Conservation (phyloP, 2,113 vertebrate genomes). For the Bubalus kerabau region DNA sequence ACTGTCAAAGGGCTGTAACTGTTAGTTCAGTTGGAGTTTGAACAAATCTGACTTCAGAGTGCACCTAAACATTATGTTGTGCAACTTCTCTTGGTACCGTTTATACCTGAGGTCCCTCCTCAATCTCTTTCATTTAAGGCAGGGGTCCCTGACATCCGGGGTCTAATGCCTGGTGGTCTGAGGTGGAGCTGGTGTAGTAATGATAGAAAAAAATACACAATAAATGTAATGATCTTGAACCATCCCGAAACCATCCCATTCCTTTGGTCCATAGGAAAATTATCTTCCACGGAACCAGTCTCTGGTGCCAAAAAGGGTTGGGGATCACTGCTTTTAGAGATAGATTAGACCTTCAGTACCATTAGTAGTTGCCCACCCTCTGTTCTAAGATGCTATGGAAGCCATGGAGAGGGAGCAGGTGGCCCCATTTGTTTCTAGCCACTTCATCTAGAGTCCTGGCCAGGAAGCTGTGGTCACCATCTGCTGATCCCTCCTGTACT, state of each 20-base stretch:
- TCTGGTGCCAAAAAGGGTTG: not conserved
- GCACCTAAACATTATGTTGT: not conserved
- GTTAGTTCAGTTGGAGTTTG: not conserved
- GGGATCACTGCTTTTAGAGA: not conserved
- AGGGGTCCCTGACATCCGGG: fast-evolving
- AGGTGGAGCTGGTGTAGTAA: not conserved
- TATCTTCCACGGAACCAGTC: not conserved
- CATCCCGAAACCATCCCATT: not conserved
- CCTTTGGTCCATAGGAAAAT: not conserved
- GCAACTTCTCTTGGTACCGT: not conserved
- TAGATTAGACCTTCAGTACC: not conserved
- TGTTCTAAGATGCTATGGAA: not conserved
- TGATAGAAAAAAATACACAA: not conserved
- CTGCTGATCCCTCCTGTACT: not conserved
- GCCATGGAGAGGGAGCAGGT: not conserved
- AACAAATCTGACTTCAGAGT: not conserved
- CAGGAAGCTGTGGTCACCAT: not conserved
- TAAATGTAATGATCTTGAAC: not conserved
- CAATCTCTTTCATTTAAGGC: not conserved
- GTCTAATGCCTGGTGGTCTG: not conserved
- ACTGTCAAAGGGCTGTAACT: not conserved
- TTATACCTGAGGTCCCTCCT: not conserved
- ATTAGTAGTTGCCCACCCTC: not conserved
- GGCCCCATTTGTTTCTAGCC: not conserved
- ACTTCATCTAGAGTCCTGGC: not conserved